These are phyloP conservation scores for Sylvia atricapilla DNA, from an alignment of 2,113 vertebrate genomes.

Conservation along the genomic window DNA sequence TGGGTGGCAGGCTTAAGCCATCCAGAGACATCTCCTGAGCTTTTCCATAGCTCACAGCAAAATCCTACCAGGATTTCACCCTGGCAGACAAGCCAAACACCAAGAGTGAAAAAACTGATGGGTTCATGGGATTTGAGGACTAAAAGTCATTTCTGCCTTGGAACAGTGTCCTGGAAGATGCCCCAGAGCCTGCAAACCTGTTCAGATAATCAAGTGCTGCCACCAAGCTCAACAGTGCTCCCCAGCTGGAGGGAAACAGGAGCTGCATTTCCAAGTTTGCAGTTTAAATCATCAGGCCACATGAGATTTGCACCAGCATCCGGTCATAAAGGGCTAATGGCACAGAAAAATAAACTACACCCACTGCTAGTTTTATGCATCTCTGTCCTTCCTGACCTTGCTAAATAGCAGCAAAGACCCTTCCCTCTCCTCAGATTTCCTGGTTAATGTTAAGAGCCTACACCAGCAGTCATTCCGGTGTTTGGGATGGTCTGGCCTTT, in stretches of 20 bases:
- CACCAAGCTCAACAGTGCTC: not conserved
- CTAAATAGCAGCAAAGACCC: not conserved
- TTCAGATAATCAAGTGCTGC: not conserved
- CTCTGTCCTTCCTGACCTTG: not conserved
- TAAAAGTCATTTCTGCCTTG: not conserved
- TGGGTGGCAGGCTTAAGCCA: not conserved
- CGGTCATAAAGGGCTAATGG: not conserved
- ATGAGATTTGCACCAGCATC: not conserved
- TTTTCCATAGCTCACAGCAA: not conserved
- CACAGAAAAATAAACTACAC: slow-evolving; percentile 22
- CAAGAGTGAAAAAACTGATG: not conserved
- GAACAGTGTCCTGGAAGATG: not conserved
- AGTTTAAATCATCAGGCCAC: not conserved
- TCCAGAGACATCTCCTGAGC: not conserved
- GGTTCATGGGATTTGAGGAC: not conserved
- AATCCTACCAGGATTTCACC: not conserved
- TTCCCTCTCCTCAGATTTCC: not conserved
- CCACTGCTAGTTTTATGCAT: not conserved
- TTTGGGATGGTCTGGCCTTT: not conserved
- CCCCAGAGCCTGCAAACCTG: not conserved
- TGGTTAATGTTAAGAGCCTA: not conserved
- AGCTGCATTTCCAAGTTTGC: not conserved
- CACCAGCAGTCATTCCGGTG: not conserved
- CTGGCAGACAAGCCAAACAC: not conserved
- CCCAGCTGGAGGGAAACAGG: not conserved